Percentiles rank a stretch among this genome's conserved stretches.
Evolutionary conservation across 1,140 invertebrate genomes (phyloP).

Genomic region (Venturia canescens): DNA sequence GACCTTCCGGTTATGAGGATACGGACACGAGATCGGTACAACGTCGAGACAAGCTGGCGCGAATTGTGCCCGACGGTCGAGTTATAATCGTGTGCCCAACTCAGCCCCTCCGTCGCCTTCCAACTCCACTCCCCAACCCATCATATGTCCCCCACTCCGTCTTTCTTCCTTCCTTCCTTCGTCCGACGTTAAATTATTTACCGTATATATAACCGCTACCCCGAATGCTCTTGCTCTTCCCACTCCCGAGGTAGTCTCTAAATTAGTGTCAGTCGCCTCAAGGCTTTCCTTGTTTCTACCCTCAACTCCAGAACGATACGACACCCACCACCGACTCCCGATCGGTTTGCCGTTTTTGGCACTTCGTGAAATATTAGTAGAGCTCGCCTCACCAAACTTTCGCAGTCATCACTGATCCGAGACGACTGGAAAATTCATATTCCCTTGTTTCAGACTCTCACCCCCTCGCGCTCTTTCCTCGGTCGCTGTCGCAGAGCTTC

Average conservation of each 20-base stretch:
- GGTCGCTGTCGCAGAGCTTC: too few species aligned
- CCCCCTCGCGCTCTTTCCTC: too few species aligned
- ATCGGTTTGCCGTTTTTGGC: slow-evolving; percentile 18
- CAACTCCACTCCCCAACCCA: neutral
- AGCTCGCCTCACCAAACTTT: neutral
- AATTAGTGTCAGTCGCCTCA: slow-evolving; percentile 43
- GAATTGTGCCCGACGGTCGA: slow-evolving; percentile 41
- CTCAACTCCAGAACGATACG: neutral
- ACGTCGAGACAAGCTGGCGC: slow-evolving; percentile 39
- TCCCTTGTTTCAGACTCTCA: neutral
- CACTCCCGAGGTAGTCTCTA: slow-evolving; percentile 32
- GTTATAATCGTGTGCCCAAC: slow-evolving; percentile 35
- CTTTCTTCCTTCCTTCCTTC: slow-evolving; percentile 23
- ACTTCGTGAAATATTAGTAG: slow-evolving; percentile 17
- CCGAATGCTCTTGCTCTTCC: neutral
- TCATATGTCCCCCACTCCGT: neutral
- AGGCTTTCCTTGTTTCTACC: slow-evolving; percentile 8
- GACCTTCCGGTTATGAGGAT: neutral
- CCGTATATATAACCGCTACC: slow-evolving; percentile 10
- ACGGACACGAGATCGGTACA: neutral
- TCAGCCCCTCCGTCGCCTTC: neutral
- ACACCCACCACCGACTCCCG: neutral
- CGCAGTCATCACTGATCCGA: neutral
- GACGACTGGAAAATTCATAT: neutral
- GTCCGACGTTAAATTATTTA: slow-evolving; percentile 42